A percentile compares a stretch with the other conserved stretches of the same genome.
These are phyloP conservation scores for Drosophila anomalipes DNA, from an alignment of 2,888 invertebrate species.

Conservation along the genomic window DNA sequence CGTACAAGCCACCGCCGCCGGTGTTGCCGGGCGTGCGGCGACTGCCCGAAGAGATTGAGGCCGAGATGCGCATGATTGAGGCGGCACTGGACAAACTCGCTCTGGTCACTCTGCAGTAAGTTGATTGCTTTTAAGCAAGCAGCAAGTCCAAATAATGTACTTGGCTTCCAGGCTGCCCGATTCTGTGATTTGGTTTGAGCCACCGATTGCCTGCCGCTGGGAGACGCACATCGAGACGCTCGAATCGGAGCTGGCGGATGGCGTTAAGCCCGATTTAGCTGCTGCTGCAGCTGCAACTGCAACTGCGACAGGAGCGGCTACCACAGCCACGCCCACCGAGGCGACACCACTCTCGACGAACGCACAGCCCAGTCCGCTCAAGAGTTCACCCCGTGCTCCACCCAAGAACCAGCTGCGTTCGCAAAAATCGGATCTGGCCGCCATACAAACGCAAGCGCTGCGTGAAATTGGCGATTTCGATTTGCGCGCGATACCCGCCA, in stretches of 20 bases:
- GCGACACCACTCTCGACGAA: slow-evolving; percentile 71
- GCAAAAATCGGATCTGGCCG: slow-evolving; percentile 60
- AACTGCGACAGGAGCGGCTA: slow-evolving; percentile 45
- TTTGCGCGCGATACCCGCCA: slow-evolving; percentile 82
- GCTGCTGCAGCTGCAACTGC: slow-evolving; percentile 17
- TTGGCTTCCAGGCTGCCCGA: slow-evolving; percentile 87
- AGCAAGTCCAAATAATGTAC: not conserved
- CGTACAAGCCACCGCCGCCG: slow-evolving; percentile 89
- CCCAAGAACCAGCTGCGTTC: slow-evolving; percentile 65
- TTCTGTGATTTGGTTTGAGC: slow-evolving; percentile 91
- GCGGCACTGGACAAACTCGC: slow-evolving; percentile 91
- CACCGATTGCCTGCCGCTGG: slow-evolving; percentile 92
- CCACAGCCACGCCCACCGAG: slow-evolving; percentile 75
- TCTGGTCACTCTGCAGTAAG: slow-evolving; percentile 90
- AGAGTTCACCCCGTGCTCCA: slow-evolving; percentile 77
- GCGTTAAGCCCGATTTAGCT: slow-evolving; percentile 43
- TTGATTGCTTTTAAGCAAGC: slow-evolving; percentile 8
- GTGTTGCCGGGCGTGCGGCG: slow-evolving; percentile 89
- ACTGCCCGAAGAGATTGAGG: slow-evolving; percentile 92
- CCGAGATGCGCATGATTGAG: slow-evolving; percentile 91
- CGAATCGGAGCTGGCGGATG: slow-evolving; percentile 82
- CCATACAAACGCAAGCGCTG: slow-evolving; percentile 51
- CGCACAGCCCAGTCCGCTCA: slow-evolving; percentile 76
- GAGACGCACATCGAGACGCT: slow-evolving; percentile 85
- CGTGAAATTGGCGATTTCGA: slow-evolving; percentile 84